Evolutionary conservation across 2,113 vertebrate genomes (phyloP).

Genomic region (Nasalis larvatus): DNA sequence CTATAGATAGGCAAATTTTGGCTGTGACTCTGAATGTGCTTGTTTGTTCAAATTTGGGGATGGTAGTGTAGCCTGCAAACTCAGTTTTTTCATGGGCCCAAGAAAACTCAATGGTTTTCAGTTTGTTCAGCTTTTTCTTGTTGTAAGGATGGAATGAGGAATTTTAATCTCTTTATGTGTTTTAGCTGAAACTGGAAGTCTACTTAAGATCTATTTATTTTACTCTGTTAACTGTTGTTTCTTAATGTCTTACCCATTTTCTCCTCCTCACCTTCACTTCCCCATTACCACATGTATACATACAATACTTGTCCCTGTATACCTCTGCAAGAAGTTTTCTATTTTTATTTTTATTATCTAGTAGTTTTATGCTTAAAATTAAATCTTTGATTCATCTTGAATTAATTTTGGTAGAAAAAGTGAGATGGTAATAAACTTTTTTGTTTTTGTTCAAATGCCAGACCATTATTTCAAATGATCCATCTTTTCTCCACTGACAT

Average conservation of each 20-base stretch:
- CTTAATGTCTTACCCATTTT: neutral
- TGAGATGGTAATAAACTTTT: neutral
- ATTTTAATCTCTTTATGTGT: neutral
- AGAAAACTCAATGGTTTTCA: neutral
- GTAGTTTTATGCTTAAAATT: neutral
- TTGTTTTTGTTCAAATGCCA: neutral
- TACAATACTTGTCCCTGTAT: no score
- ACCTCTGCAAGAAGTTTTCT: neutral
- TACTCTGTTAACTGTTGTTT: neutral
- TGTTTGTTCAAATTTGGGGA: neutral
- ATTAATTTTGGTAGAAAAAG: neutral
- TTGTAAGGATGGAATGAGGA: neutral
- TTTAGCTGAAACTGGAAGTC: neutral
- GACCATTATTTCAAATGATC: neutral
- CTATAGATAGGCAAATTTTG: neutral
- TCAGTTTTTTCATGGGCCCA: neutral
- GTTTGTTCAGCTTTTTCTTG: neutral
- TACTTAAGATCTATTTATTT: neutral
- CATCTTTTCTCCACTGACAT: neutral
- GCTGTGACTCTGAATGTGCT: neutral
- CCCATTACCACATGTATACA: rapidly evolving
- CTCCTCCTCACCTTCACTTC: neutral
- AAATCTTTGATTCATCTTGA: neutral
- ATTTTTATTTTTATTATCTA: neutral
- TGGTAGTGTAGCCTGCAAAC: neutral